Evolutionary conservation across 2,888 invertebrate species (phyloP).

Genomic region (Epicampocera succincta): DNA sequence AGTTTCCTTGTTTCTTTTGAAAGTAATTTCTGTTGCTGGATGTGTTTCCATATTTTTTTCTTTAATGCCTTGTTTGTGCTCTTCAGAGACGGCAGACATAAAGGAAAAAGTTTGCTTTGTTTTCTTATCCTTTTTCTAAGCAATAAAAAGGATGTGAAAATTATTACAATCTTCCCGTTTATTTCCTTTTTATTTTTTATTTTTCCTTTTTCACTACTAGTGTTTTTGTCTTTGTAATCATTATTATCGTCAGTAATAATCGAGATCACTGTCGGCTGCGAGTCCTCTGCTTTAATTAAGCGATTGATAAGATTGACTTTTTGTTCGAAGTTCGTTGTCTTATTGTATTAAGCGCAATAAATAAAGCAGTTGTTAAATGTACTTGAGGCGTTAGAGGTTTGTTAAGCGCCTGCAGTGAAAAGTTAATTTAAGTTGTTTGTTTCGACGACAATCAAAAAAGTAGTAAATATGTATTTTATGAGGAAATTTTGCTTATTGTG

Average conservation of each 20-base stretch:
- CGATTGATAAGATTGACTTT: conserved; percentile 53
- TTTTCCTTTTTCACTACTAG: background rate
- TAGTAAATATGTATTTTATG: too few species aligned
- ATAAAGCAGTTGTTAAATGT: too few species aligned
- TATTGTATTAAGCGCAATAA: background rate
- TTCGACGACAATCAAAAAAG: too few species aligned
- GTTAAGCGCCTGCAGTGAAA: too few species aligned
- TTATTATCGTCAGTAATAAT: conserved; percentile 26
- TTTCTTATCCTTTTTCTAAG: conserved; percentile 20
- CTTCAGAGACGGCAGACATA: background rate
- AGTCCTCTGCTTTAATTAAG: conserved; percentile 61
- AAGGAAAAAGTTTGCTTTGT: conserved; percentile 21
- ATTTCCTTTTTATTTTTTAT: background rate
- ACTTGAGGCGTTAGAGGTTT: too few species aligned
- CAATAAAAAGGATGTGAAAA: conserved; percentile 26
- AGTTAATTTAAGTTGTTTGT: too few species aligned
- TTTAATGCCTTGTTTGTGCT: background rate
- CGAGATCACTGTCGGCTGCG: conserved; percentile 42
- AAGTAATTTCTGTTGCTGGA: background rate
- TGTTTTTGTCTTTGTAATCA: conserved; percentile 28
- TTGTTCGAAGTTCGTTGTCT: conserved; percentile 16
- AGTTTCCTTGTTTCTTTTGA: conserved; percentile 13
- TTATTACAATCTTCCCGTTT: conserved; percentile 14
- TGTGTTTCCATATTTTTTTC: background rate
- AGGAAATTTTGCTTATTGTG: too few species aligned